Conservation (phyloP, 2,888 invertebrate species). For the Lamellibrachia columna region DNA sequence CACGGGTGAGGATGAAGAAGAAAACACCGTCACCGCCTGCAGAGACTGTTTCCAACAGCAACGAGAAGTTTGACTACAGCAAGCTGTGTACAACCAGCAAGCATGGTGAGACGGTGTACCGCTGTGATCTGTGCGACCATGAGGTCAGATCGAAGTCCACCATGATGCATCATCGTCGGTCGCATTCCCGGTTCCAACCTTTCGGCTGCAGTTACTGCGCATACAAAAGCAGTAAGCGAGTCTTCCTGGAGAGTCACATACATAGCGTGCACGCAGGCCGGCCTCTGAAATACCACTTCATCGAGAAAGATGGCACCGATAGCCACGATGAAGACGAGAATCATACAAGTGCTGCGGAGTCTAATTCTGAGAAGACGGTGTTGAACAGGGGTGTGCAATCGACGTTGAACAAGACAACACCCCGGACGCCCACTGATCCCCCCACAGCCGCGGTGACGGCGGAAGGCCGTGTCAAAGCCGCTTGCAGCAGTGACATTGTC, state of each 20-base stretch:
- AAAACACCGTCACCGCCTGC: background rate
- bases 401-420: background rate
- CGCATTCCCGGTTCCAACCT: background rate
- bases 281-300: background rate
- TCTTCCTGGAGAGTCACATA: background rate
- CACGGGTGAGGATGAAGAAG: background rate
- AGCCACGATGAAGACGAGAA: background rate
- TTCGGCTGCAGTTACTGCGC: background rate
- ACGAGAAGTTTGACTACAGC: background rate
- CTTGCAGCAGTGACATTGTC: background rate
- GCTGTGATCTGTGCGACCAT: background rate
- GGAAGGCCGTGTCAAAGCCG: background rate
- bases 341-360: background rate
- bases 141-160: background rate
- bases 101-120: background rate
- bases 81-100: background rate
- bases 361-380: background rate
- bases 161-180: background rate
- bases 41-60: background rate
- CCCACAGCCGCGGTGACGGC: background rate
- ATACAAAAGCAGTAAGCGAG: background rate
- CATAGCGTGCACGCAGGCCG: background rate
- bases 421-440: background rate
- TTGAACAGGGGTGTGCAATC: background rate
- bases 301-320: background rate